These are phyloP conservation scores for Leucophora obtusa DNA, from an alignment of 2,888 invertebrate genomes.

Conservation along the genomic window DNA sequence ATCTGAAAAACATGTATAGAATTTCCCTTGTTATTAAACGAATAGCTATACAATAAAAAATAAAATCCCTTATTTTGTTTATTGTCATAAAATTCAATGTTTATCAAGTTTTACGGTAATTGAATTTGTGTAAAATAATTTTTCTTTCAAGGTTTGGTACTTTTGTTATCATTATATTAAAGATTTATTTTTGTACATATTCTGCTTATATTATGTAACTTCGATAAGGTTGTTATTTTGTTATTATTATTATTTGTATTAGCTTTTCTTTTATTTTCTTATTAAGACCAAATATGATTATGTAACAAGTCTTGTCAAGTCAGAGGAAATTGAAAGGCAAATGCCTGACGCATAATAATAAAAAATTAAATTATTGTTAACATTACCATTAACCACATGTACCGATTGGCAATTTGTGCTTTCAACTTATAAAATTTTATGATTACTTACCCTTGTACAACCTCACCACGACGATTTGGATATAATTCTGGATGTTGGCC, in stretches of 20 bases:
- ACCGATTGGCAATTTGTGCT: conserved; percentile 13
- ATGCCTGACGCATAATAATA: conserved; percentile 52
- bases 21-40: neutral
- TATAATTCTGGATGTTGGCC: conserved; percentile 96
- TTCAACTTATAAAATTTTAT: conserved; percentile 18
- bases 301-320: conserved; percentile 2
- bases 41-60: neutral
- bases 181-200: neutral
- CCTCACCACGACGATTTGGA: conserved; percentile 92
- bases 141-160: conserved; percentile 3
- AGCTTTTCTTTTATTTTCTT: conserved; percentile 26
- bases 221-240: conserved; percentile 22
- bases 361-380: conserved; percentile 67
- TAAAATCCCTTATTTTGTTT: conserved; percentile 12
- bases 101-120: conserved; percentile 60
- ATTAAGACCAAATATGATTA: conserved; percentile 52
- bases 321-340: conserved; percentile 15
- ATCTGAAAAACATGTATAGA: neutral
- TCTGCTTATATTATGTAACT: conserved; percentile 16
- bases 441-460: conserved; percentile 87
- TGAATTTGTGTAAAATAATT: conserved; percentile 47
- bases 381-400: conserved; percentile 69
- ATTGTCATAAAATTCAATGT: conserved; percentile 38
- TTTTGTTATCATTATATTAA: conserved; percentile 32
- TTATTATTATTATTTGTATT: conserved; percentile 31